phyloP scores from a whole-genome alignment of 2,113 vertebrate species.

The Alligator sinensis region DNA sequence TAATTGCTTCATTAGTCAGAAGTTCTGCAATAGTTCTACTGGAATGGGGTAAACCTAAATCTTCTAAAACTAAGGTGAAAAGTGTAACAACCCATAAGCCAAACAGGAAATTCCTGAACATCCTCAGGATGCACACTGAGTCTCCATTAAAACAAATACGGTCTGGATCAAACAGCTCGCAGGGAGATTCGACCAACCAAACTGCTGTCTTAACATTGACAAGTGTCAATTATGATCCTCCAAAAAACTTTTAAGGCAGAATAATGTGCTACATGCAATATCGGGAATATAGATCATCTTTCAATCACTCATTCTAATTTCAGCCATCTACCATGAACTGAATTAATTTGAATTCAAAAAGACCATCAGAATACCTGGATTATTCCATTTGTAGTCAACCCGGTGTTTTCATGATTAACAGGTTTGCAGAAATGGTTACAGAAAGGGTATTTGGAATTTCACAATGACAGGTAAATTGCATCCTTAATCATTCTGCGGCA shows the following conservation, averaged over 20 bases:
- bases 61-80: slow-evolving; percentile 41
- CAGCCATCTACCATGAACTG: slow-evolving; percentile 20
- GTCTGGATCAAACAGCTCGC: slow-evolving; percentile 13
- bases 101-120: slow-evolving; percentile 44
- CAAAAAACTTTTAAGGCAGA: not conserved
- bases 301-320: not conserved
- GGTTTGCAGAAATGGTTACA: slow-evolving; percentile 52
- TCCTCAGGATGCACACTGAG: slow-evolving; percentile 53
- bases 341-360: slow-evolving; percentile 59
- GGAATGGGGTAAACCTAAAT: slow-evolving; percentile 22
- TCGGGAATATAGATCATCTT: not conserved
- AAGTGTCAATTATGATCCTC: slow-evolving; percentile 44
- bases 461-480: slow-evolving; percentile 43
- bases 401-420: slow-evolving; percentile 40
- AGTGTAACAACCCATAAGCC: slow-evolving; percentile 21
- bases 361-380: slow-evolving; percentile 10
- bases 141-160: slow-evolving; percentile 9
- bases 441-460: slow-evolving; percentile 29
- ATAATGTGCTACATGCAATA: not conserved
- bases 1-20: slow-evolving; percentile 38
- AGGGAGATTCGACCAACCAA: slow-evolving; percentile 58
- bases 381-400: slow-evolving; percentile 46
- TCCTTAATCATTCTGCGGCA: slow-evolving; percentile 5
- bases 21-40: slow-evolving; percentile 58
- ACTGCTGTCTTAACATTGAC: slow-evolving; percentile 1